Evolutionary conservation across 2,888 invertebrate genomes (phyloP).

Genomic region (Allolobophora icterica): DNA sequence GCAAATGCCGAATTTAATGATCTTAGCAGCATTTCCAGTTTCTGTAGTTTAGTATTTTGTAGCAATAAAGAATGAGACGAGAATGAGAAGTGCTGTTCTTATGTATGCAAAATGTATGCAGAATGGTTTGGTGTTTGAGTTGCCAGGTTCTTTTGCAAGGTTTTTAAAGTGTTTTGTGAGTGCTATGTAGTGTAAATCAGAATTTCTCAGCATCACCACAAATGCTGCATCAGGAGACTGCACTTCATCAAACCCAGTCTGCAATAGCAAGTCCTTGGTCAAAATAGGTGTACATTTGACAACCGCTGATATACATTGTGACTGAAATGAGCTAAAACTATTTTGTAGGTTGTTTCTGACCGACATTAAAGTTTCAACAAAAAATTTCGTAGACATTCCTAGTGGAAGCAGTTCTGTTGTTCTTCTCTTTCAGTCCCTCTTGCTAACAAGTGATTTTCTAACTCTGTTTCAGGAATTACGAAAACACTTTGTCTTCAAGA

Average conservation of each 20-base stretch:
- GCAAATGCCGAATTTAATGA: too few relatives aligned
- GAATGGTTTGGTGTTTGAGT: neutral
- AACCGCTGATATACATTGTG: too few relatives aligned
- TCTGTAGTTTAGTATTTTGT: neutral
- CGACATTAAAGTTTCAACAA: too few relatives aligned
- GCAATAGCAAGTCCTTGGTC: too few relatives aligned
- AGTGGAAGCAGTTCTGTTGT: too few relatives aligned
- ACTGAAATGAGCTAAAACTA: too few relatives aligned
- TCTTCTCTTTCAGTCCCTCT: neutral
- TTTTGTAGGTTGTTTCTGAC: neutral
- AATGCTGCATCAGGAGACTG: too few relatives aligned
- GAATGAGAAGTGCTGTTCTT: neutral
- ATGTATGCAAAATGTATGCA: neutral
- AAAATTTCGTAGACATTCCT: too few relatives aligned
- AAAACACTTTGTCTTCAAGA: conserved; percentile 61
- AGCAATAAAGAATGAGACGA: neutral
- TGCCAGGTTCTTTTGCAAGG: neutral
- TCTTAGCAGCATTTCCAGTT: too few relatives aligned
- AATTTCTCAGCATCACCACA: too few relatives aligned
- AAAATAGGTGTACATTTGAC: too few relatives aligned
- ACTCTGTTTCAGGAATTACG: conserved; percentile 35
- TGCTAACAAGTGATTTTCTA: neutral
- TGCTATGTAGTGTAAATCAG: conserved; percentile 5
- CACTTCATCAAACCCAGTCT: too few relatives aligned
- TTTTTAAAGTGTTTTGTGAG: neutral